These are phyloP conservation scores for Mythimna impura DNA, from an alignment of 2,888 invertebrate species.

Conservation along the genomic window DNA sequence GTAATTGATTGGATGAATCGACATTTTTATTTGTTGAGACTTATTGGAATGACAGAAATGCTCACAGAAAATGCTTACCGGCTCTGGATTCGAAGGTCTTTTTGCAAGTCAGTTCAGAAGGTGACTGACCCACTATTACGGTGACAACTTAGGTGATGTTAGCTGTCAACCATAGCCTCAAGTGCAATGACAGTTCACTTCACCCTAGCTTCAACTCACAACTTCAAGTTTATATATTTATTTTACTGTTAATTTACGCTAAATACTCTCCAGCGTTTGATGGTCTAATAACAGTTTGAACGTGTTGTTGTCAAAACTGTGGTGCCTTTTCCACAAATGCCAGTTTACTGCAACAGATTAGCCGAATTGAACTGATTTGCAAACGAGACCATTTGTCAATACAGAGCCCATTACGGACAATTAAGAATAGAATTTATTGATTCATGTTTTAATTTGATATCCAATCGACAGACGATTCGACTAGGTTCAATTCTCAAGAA, in stretches of 20 bases:
- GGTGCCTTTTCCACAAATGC: too few relatives aligned
- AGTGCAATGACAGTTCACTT: not conserved
- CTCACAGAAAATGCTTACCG: not conserved
- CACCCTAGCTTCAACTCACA: not conserved
- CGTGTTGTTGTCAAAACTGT: too few relatives aligned
- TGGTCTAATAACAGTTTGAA: too few relatives aligned
- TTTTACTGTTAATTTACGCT: too few relatives aligned
- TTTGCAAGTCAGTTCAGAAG: not conserved
- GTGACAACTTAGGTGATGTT: not conserved
- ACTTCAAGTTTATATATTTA: too few relatives aligned
- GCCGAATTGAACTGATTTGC: not conserved
- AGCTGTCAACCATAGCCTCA: not conserved
- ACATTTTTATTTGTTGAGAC: not conserved
- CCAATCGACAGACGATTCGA: not conserved
- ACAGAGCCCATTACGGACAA: not conserved
- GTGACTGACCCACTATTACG: not conserved
- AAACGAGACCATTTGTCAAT: not conserved
- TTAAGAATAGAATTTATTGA: not conserved
- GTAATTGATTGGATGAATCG: constrained; percentile 1
- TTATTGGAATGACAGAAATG: not conserved
- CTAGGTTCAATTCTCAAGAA: not conserved
- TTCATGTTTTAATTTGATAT: not conserved
- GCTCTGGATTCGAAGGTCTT: not conserved
- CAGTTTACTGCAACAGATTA: not conserved
- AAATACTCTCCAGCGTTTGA: too few relatives aligned